Base-by-base conservation (phyloP, 2,113 vertebrate genomes). In the Lepus americanus region DNA sequence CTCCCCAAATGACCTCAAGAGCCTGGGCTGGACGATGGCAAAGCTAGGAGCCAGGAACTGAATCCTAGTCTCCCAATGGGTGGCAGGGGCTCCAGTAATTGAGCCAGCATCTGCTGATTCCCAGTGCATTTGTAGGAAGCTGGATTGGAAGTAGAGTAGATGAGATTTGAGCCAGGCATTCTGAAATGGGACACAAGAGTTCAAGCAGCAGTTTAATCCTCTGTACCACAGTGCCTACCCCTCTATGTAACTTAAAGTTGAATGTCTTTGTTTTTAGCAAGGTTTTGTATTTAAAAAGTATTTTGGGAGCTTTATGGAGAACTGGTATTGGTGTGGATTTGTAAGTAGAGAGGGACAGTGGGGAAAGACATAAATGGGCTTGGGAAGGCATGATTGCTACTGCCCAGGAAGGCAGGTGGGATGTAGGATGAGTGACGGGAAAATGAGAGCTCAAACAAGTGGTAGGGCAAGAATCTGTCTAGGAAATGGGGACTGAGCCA, bases 241-340 rank as follows among this genome's bases (percentile, higher is more conserved):
- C 4, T 82, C 31, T 25, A 29, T 86, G 59, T 25, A 33, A 33
- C 72, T 77, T 95, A 87, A 87, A 66, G 78, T 92, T 33, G n/a
- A 55, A 69, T 91, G 73, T 78, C 61, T 95, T 83, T 87, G 81
- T 95, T 81, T 89, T 61, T 92, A 63, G 53, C 73, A 9, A 84
- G 53, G 27, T 59, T 81, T 63, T 39, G 31, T 91, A 93, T 36
- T 90, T 53, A 44, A 67, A 51, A 81, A 93, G 44, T 86, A 74
- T 63, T 85, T 84, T 93, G 72, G 76, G 80, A 83, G n/a, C 27
- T 92, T 64, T 63, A 39, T 93, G 74, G 55, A 51, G 49, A 88
- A 53, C 11, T 74, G 39, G n/a, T 36, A 72, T 29, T 33, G 3
- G 53, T 70, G 10, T 94, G 39, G 19, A 29, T 44, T 70, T 86